A percentile compares a stretch with the other conserved stretches of the same genome.
phyloP scores from a whole-genome alignment of 2,888 invertebrate species.

The Pristionchus exspectatus region DNA sequence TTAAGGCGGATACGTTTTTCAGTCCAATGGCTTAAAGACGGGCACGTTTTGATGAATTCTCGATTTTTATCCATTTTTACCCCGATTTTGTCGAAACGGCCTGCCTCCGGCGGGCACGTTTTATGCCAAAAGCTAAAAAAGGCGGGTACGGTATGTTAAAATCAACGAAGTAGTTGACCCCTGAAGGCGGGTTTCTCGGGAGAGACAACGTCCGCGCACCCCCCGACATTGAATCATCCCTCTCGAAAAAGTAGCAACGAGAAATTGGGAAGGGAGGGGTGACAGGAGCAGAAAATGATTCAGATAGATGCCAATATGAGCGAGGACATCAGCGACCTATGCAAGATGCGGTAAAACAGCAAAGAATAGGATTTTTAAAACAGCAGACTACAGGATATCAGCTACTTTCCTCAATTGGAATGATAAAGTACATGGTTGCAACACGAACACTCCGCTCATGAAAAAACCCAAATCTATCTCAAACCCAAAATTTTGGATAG shows the following conservation, averaged over 20 bases:
- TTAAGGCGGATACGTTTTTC: no score
- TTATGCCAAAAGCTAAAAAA: no score
- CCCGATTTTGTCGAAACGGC: no score
- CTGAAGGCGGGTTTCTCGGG: neutral
- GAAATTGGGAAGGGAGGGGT: neutral
- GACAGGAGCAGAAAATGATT: neutral
- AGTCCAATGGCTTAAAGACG: no score
- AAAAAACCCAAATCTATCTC: neutral
- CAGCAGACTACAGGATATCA: neutral
- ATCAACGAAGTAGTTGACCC: no score
- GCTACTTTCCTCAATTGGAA: neutral
- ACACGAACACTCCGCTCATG: neutral
- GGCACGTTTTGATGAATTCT: no score
- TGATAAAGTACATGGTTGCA: neutral
- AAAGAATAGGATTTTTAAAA: no score
- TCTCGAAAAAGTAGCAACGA: neutral
- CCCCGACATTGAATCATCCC: neutral
- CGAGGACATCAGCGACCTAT: neutral
- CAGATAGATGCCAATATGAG: neutral
- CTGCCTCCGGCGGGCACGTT: no score
- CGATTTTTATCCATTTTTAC: no score
- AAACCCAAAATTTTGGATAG: neutral
- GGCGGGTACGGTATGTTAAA: no score
- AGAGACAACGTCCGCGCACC: neutral
- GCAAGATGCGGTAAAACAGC: neutral